phyloP scores from a whole-genome alignment of 2,888 invertebrate genomes.

The Cerceris ruficornis region DNA sequence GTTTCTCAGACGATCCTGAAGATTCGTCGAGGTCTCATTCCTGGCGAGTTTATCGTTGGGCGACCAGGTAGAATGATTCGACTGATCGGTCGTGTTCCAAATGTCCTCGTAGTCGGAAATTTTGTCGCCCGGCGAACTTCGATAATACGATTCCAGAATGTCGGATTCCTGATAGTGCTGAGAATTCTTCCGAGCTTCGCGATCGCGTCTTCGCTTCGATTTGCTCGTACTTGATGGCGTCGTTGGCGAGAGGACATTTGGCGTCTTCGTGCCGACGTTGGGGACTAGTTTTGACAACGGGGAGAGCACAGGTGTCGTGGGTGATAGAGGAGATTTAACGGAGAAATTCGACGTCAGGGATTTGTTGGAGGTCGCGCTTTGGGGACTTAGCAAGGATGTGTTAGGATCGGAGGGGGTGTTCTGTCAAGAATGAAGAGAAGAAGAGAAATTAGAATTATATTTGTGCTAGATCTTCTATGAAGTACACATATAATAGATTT shows the following conservation, averaged over 20 bases:
- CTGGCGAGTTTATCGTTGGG: slow-evolving; percentile 72
- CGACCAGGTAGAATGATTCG: slow-evolving; percentile 78
- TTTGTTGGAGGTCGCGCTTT: slow-evolving; percentile 76
- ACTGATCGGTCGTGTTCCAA: slow-evolving; percentile 85
- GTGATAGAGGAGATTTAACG: slow-evolving; percentile 70
- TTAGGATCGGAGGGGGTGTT: slow-evolving; percentile 78
- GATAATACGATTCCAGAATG: slow-evolving; percentile 93
- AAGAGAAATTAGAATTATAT: background rate
- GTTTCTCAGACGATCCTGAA: slow-evolving; percentile 65
- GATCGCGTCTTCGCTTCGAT: slow-evolving; percentile 77
- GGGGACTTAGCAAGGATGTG: slow-evolving; percentile 77
- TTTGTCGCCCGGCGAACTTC: slow-evolving; percentile 94
- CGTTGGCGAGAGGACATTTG: slow-evolving; percentile 76
- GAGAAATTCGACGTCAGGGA: slow-evolving; percentile 76
- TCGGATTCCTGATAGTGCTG: slow-evolving; percentile 88
- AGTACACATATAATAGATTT: too few relatives aligned
- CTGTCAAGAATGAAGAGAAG: slow-evolving; percentile 61
- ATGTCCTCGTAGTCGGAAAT: slow-evolving; percentile 97
- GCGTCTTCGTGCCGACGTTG: slow-evolving; percentile 68
- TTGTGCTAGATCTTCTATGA: background rate
- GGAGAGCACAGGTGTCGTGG: slow-evolving; percentile 74
- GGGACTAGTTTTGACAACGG: slow-evolving; percentile 75
- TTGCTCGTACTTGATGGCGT: slow-evolving; percentile 79
- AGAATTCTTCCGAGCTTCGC: slow-evolving; percentile 81
- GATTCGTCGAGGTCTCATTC: slow-evolving; percentile 57